Evolutionary conservation across 2,113 vertebrate species (phyloP), one percentile per base, ranked within the genome.

Genomic region (Pogona vitticeps): DNA sequence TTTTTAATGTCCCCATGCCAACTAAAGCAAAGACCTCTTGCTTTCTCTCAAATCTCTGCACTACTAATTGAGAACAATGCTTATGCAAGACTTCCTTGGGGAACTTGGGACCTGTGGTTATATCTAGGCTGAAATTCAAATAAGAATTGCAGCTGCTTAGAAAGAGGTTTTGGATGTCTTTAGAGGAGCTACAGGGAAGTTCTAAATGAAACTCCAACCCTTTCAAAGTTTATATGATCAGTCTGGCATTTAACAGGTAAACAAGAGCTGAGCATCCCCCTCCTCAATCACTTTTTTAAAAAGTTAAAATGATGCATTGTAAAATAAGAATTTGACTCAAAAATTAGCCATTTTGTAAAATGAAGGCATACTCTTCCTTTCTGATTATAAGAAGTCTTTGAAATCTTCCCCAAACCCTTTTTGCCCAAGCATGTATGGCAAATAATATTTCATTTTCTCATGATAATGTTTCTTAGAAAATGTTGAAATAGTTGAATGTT

Each of bases 31-130:
- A 92, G 88, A 85, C 86, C 85, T 92, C 92, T 92, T 92, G 79
- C 81, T 94, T 94, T 94, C 92, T 95, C 92, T 91, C 0, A 87
- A 84, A 87, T 94, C 77, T 85, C 88, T 88, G 65, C n/a, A 79
- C 70, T 92, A 80, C 86, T 92, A 93, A 95, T 56, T 84, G 89
- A 94, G 90, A 95, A 83, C 89, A 95, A 94, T 94, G 86, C 92
- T 95, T 95, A 94, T 68, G 93, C 92, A 96, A 96, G 93, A 88
- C 92, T 92, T 96, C 94, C 95, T 95, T 63, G 33, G 95, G 95
- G 94, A 92, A 63, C 80, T 18, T n/a, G 83, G 88, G 90, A 85
- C 72, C 92, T 96, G 93, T 94, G 90, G 88, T 92, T 95, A 91
- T 92, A 86, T 87, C 78, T 88, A 91, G 93, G 95, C 90, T 94